Conservation (phyloP, 2,797 vertebrate species). For the Syndactyla subalaris region DNA sequence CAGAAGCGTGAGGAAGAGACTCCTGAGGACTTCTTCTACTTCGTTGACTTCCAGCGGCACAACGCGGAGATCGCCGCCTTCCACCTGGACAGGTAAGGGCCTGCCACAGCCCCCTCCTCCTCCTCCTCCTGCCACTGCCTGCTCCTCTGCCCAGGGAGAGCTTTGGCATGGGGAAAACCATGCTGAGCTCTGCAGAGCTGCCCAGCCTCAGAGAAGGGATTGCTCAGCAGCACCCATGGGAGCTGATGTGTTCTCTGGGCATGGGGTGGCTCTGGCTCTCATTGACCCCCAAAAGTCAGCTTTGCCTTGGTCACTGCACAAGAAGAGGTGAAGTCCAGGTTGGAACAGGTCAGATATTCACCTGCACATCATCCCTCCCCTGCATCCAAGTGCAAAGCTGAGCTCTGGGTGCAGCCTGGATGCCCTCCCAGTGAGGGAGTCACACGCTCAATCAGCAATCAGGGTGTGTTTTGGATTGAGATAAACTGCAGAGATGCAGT, state of each 20-base stretch:
- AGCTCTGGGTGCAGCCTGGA: neutral
- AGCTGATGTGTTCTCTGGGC: neutral
- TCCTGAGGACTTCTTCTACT: conserved; percentile 92
- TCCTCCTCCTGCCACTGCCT: neutral
- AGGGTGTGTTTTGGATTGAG: neutral
- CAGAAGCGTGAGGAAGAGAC: conserved; percentile 92
- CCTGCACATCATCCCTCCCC: accelerated
- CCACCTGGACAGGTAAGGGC: conserved; percentile 91
- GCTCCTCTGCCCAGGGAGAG: accelerated
- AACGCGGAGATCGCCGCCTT: conserved; percentile 97
- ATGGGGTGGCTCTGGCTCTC: neutral
- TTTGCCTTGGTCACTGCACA: accelerated
- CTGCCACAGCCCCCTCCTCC: neutral
- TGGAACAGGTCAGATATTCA: accelerated
- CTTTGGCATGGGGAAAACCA: accelerated
- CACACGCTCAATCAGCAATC: neutral
- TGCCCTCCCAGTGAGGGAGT: neutral
- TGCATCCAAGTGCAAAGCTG: accelerated
- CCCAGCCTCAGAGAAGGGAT: accelerated
- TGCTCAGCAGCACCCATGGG: neutral
- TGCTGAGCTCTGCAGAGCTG: neutral
- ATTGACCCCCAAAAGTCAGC: neutral
- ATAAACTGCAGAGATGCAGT: neutral
- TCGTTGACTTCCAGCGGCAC: conserved; percentile 94
- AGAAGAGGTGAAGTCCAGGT: accelerated